phyloP scores from a whole-genome alignment of 2,113 vertebrate genomes.

The Rhegmatorhina hoffmannsi region DNA sequence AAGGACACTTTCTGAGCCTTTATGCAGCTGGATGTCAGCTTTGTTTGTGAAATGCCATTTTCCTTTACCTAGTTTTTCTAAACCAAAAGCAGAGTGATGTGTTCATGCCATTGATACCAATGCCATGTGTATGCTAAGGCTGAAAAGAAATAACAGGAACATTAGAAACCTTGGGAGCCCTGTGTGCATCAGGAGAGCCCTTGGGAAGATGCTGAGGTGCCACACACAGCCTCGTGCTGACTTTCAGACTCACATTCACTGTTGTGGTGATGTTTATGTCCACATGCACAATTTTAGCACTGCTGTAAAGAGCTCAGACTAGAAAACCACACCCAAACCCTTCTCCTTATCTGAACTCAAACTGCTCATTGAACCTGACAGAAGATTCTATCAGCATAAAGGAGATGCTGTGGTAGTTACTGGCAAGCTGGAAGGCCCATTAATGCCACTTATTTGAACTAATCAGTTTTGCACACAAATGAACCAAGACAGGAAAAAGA shows the following conservation, averaged over 20 bases:
- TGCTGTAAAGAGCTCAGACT: not conserved
- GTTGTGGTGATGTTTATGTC: not conserved
- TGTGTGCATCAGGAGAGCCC: fast-evolving
- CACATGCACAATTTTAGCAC: not conserved
- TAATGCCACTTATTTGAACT: not conserved
- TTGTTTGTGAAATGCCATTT: not conserved
- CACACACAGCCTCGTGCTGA: not conserved
- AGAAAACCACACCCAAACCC: not conserved
- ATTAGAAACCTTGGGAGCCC: not conserved
- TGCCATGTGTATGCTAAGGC: no score
- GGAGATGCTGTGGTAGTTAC: not conserved
- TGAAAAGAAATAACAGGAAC: not conserved
- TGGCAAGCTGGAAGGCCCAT: not conserved
- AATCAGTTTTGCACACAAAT: not conserved
- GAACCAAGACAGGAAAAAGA: not conserved
- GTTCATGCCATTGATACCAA: not conserved
- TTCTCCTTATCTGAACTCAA: not conserved
- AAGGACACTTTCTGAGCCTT: not conserved
- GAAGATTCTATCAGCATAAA: not conserved
- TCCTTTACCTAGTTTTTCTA: not conserved
- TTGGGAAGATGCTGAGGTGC: not conserved
- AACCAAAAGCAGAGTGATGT: not conserved
- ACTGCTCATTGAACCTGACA: not conserved
- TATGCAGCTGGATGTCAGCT: not conserved
- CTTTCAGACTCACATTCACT: not conserved